Evolutionary conservation across 2,888 invertebrate genomes (phyloP).

Genomic region (Hesperia comma): DNA sequence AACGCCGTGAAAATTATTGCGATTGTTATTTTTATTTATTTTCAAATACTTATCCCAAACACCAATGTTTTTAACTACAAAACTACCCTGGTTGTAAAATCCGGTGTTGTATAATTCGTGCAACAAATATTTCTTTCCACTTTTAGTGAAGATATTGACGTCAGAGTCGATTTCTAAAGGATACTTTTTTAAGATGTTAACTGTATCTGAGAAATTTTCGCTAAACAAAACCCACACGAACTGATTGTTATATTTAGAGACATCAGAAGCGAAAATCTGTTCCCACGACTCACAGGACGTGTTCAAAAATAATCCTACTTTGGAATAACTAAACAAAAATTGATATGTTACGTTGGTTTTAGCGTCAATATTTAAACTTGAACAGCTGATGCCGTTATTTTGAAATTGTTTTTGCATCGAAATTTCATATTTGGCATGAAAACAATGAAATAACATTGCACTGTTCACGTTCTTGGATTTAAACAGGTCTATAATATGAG

Average conservation of each 20-base stretch:
- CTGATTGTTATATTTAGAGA: constrained; percentile 52
- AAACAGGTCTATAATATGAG: constrained; percentile 57
- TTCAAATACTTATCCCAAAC: constrained; percentile 65
- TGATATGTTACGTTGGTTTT: constrained; percentile 38
- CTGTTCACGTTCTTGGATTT: constrained; percentile 60
- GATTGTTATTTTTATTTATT: constrained; percentile 61
- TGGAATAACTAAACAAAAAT: constrained; percentile 45
- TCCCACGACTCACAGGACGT: constrained; percentile 62
- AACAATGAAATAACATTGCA: constrained; percentile 59
- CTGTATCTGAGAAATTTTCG: constrained; percentile 51
- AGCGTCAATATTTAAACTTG: constrained; percentile 39
- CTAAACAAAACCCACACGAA: constrained; percentile 69
- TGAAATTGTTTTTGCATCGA: constrained; percentile 54
- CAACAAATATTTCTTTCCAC: constrained; percentile 53
- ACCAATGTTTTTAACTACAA: constrained; percentile 77
- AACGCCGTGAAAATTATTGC: constrained; percentile 83
- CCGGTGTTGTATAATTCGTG: constrained; percentile 84
- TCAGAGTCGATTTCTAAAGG: constrained; percentile 77
- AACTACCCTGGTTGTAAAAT: constrained; percentile 75
- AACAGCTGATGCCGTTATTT: constrained; percentile 49
- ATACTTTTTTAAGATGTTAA: constrained; percentile 57
- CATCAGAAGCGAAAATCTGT: constrained; percentile 44
- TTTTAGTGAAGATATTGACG: constrained; percentile 59
- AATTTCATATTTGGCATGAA: constrained; percentile 44
- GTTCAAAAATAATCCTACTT: constrained; percentile 61